Conservation (phyloP, 2,113 vertebrate genomes). For the Crotophaga sulcirostris region DNA sequence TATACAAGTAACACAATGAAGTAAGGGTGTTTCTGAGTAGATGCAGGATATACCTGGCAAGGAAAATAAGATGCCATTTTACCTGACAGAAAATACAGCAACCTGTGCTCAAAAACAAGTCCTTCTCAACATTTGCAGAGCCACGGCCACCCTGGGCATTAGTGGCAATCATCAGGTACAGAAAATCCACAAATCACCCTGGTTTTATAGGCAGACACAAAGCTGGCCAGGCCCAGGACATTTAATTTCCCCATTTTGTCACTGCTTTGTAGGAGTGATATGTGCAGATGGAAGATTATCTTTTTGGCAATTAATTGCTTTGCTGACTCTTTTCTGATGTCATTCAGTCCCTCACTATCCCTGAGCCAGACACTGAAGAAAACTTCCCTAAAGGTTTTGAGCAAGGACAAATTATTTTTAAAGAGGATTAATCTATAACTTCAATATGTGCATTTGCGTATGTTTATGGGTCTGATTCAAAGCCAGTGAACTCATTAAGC, state of each 20-base stretch:
- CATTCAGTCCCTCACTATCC: not conserved
- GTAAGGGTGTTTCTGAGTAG: not conserved
- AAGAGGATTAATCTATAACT: slow-evolving; percentile 13
- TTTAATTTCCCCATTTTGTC: not conserved
- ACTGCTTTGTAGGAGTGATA: not conserved
- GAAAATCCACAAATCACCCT: not conserved
- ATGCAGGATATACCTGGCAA: not conserved
- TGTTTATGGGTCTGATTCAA: slow-evolving; percentile 5
- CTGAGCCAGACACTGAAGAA: not conserved
- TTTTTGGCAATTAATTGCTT: not conserved
- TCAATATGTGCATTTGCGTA: not conserved
- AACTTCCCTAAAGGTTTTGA: not conserved
- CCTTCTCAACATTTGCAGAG: not conserved
- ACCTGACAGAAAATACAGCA: not conserved
- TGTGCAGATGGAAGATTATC: not conserved
- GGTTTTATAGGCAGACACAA: not conserved
- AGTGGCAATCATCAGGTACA: not conserved
- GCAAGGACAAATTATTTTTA: slow-evolving; percentile 1
- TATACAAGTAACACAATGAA: not conserved
- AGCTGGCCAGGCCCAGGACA: not conserved
- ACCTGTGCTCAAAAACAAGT: not conserved
- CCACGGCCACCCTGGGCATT: too few relatives aligned
- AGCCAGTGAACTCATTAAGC: slow-evolving; percentile 28
- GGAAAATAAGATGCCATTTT: not conserved
- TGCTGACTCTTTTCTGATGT: not conserved